Percentiles rank a stretch among this genome's conserved stretches.
Conservation (phyloP, 2,888 invertebrate genomes). For the Lepidonotus clava region DNA sequence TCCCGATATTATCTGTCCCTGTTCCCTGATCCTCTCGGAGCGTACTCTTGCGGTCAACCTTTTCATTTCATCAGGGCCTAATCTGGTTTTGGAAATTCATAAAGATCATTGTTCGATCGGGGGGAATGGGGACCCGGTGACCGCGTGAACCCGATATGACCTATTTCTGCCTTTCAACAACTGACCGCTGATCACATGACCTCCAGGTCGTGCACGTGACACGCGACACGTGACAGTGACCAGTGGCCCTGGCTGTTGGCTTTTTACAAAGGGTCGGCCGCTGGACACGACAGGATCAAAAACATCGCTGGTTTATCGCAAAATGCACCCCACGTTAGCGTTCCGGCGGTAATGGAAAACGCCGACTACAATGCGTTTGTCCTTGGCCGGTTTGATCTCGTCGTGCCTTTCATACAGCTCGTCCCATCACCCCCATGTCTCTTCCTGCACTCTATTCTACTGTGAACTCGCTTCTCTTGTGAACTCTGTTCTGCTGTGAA, state of each 20-base stretch:
- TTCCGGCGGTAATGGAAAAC: neutral
- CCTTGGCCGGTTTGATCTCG: neutral
- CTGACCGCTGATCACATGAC: conserved; percentile 28
- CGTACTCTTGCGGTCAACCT: conserved; percentile 5
- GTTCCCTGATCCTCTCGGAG: conserved; percentile 18
- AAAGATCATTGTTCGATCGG: conserved; percentile 43
- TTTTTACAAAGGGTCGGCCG: neutral
- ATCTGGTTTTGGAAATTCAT: conserved; percentile 48
- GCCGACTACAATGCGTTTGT: neutral
- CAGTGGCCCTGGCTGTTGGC: neutral
- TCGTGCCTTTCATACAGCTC: neutral
- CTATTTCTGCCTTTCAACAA: neutral
- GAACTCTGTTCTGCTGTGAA: too few relatives aligned
- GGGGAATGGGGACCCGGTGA: conserved; percentile 33
- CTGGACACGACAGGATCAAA: neutral
- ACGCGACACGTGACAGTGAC: conserved; percentile 11
- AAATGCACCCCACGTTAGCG: neutral
- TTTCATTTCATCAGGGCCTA: conserved; percentile 35
- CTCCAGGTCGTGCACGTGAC: neutral
- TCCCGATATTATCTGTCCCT: conserved; percentile 38
- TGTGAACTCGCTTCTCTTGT: too few relatives aligned
- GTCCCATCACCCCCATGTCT: too few relatives aligned
- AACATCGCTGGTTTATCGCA: neutral
- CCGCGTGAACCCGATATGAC: conserved; percentile 48
- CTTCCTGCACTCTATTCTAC: too few relatives aligned